These are phyloP conservation scores for Neogale vison DNA, from an alignment of 2,113 vertebrate species.

Conservation along the genomic window DNA sequence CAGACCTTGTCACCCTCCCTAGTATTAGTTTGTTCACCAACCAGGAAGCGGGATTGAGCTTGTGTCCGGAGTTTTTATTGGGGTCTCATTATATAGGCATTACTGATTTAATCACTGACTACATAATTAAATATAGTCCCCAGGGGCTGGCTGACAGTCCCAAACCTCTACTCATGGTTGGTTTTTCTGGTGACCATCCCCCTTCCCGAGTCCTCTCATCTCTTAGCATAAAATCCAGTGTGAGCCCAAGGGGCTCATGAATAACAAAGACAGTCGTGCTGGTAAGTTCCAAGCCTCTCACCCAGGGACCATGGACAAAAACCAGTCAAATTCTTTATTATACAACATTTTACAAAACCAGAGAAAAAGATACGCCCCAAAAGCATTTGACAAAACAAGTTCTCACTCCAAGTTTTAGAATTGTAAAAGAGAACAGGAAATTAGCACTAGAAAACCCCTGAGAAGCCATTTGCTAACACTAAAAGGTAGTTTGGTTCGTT, in stretches of 20 bases:
- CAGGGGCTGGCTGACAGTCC: neutral
- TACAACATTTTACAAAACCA: neutral
- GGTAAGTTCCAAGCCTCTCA: neutral
- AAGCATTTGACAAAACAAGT: neutral
- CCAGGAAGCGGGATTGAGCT: neutral
- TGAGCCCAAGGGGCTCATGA: neutral
- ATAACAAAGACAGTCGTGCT: neutral
- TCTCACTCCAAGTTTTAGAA: constrained; percentile 23
- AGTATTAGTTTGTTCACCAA: neutral
- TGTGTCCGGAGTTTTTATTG: neutral
- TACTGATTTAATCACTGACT: neutral
- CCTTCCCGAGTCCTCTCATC: neutral
- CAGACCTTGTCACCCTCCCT: neutral
- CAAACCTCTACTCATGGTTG: neutral
- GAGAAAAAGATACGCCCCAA: neutral
- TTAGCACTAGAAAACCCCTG: neutral
- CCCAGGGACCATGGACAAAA: neutral
- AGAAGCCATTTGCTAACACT: neutral
- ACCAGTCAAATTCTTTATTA: neutral
- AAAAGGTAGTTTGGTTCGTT: neutral
- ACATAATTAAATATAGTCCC: neutral
- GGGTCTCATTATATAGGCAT: neutral
- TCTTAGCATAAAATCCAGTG: neutral
- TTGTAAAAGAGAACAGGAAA: neutral
- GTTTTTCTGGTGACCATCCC: neutral